Conservation (phyloP, 2,113 vertebrate species). For the Trichechus manatus region DNA sequence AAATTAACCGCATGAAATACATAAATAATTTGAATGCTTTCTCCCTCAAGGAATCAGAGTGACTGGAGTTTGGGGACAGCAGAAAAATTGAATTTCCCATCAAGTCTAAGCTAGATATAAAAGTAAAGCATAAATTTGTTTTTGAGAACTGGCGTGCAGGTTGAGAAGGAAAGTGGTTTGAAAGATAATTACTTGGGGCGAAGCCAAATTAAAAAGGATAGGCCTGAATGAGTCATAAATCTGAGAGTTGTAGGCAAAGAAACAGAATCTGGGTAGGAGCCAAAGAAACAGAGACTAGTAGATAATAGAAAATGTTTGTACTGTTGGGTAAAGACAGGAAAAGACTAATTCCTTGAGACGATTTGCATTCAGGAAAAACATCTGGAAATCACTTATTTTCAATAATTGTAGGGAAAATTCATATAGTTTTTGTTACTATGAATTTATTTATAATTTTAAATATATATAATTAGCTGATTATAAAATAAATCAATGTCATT, state of each 20-base stretch:
- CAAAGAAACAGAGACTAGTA: conserved; percentile 1
- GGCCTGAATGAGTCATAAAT: conserved; percentile 54
- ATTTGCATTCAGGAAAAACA: neutral
- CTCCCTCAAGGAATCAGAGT: neutral
- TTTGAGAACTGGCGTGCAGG: neutral
- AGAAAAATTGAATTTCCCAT: conserved; percentile 13
- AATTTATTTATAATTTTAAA: neutral
- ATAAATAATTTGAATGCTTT: neutral
- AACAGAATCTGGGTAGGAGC: neutral
- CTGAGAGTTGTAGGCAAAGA: neutral
- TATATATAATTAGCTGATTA: neutral
- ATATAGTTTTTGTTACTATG: neutral
- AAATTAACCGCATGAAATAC: conserved; percentile 45
- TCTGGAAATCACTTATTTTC: neutral
- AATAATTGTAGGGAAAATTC: neutral
- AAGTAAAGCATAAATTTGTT: neutral
- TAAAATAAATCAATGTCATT: neutral
- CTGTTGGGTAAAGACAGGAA: neutral
- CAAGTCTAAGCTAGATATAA: neutral
- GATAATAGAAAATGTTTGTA: neutral
- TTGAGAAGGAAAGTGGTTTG: neutral
- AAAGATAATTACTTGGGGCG: conserved; percentile 60
- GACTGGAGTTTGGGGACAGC: neutral
- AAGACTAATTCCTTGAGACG: neutral
- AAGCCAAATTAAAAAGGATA: conserved; percentile 66